phyloP scores from a whole-genome alignment of 1,140 invertebrate species.

The Bombyx mandarina region DNA sequence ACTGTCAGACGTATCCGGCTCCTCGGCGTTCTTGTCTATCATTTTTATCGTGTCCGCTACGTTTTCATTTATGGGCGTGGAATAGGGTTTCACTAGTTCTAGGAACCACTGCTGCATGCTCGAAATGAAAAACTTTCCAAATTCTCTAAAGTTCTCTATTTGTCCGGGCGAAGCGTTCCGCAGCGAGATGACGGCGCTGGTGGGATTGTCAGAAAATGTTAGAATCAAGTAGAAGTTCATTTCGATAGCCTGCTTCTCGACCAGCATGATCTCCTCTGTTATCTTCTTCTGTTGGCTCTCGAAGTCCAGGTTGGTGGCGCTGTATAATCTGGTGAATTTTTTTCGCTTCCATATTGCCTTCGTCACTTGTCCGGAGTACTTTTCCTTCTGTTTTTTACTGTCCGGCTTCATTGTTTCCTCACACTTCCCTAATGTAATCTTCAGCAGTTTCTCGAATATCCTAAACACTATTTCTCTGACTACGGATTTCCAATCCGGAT shows the following conservation, averaged over 20 bases:
- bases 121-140: conserved; percentile 36
- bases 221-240: conserved; percentile 29
- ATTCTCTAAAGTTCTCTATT: conserved; percentile 23
- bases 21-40: background rate
- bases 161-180: conserved; percentile 24
- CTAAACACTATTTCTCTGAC: conserved; percentile 18
- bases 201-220: conserved; percentile 19
- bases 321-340: conserved; percentile 19
- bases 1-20: background rate
- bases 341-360: conserved; percentile 44
- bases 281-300: conserved; percentile 27
- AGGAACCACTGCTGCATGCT: conserved; percentile 30
- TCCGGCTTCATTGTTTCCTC: conserved; percentile 23
- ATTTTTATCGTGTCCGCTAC: conserved; percentile 8
- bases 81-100: conserved; percentile 18
- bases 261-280: conserved; percentile 29
- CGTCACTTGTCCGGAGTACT: conserved; percentile 20
- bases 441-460: conserved; percentile 35
- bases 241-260: conserved; percentile 13
- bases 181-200: conserved; percentile 13
- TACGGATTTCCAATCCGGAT: conserved; percentile 31
- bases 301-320: conserved; percentile 12
- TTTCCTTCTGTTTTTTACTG: conserved; percentile 26
- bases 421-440: conserved; percentile 20
- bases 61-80: conserved; percentile 3